phyloP scores from a whole-genome alignment of 2,113 vertebrate genomes.

The Thryonomys swinderianus region DNA sequence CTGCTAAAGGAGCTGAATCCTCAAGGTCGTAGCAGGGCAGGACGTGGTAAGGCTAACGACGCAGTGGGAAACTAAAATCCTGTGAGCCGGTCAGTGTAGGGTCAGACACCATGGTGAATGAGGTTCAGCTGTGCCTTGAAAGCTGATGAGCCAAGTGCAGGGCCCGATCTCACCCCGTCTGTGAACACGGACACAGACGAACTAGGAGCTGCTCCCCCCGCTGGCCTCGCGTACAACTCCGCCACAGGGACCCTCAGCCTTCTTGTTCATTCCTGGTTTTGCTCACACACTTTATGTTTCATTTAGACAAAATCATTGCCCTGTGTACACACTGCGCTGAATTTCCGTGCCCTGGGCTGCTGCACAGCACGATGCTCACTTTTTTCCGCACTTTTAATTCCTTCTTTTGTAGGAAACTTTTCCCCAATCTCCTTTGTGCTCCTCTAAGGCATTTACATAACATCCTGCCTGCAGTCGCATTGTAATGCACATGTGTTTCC shows the following conservation, averaged over 20 bases:
- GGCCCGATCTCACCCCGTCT: background rate
- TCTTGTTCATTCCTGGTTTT: background rate
- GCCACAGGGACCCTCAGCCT: background rate
- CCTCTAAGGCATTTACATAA: background rate
- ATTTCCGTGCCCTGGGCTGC: too few relatives aligned
- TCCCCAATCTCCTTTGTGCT: fast-evolving
- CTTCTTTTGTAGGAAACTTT: background rate
- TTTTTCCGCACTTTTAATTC: background rate
- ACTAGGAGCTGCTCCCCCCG: background rate
- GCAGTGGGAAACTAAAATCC: fast-evolving
- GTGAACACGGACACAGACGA: background rate
- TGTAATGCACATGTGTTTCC: background rate
- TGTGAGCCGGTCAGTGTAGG: background rate
- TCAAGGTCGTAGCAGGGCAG: background rate
- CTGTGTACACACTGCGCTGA: background rate
- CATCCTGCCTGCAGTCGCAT: fast-evolving
- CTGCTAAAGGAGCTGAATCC: background rate
- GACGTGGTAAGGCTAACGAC: background rate
- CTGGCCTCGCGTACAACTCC: background rate
- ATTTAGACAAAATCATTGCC: background rate
- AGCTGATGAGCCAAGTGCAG: background rate
- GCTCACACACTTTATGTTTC: background rate
- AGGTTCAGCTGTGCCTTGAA: background rate
- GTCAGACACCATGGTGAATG: background rate
- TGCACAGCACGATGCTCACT: too few relatives aligned